Base-by-base conservation (phyloP, 2,888 invertebrate species). In the Malthinus flaveolus region DNA sequence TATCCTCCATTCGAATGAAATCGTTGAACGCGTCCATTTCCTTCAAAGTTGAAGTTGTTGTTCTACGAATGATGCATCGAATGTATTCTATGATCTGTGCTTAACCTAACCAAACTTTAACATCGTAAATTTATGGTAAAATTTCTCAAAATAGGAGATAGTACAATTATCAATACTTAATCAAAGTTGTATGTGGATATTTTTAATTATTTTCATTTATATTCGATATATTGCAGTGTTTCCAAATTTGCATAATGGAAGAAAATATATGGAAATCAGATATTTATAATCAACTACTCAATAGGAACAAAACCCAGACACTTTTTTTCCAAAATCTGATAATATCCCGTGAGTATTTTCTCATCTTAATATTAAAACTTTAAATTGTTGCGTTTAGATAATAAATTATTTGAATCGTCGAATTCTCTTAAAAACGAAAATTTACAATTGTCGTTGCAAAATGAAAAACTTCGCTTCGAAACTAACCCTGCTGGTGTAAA, bases 391-490 rank as follows among this genome's bases (percentile, higher is more conserved):
- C 66, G 83, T 84, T 59, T 80, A 95, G 95, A 95, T 79, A 94
- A 91, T 78, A 87, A 90, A 67, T 80, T 95, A 45, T 91, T 93
- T 78, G 95, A 96, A 75, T 88, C 84, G 78, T 87, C 90, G 13
- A 90, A 91, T 70, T 85, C 88, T 39, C 78, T 95, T 54, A 87
- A 90, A 72, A 83, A 87, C 66, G 93, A 95, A 79, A 95, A 95
- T 77, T 81, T 93, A 23, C 92, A 93, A 66, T 80, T 95, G 33
- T 90, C 91, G 8, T 85, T 95, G 61, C 89, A 92, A 68, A 90
- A 92, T 81, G 95, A 95, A 75, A 90, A 89, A 73, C 83, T 93
- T 45, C 84, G 87, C 65, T 82, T 81, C 63, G 87, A 87, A 32
- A 83, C 83, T 48, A 73, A 75, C 36, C 73, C 76, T 37, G 78